Conservation (phyloP, 1,140 invertebrate genomes). For the Prorops nasuta region DNA sequence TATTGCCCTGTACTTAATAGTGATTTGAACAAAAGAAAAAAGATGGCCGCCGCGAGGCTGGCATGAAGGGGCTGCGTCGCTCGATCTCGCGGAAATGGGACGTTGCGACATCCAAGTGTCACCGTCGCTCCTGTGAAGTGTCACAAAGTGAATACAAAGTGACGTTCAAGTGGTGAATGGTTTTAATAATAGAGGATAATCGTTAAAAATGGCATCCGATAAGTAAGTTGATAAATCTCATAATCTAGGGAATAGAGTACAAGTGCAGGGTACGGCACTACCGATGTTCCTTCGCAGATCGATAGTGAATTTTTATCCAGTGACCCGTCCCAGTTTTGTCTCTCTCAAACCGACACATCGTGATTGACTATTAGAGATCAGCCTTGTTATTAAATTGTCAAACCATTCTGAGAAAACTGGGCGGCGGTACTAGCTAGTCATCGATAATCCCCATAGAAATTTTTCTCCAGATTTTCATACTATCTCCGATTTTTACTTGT, state of each 20-base stretch:
- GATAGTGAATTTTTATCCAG: slow-evolving; percentile 42
- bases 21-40: slow-evolving; percentile 16
- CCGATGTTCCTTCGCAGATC: slow-evolving; percentile 38
- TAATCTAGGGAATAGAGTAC: slow-evolving; percentile 20
- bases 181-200: neutral
- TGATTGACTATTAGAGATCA: no score
- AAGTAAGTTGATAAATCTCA: slow-evolving; percentile 21
- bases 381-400: no score
- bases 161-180: slow-evolving; percentile 21
- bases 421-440: no score
- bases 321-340: slow-evolving; percentile 34
- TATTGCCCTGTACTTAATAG: neutral
- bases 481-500: no score
- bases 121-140: slow-evolving; percentile 28
- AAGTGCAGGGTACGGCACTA: slow-evolving; percentile 18
- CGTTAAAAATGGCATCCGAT: slow-evolving; percentile 35
- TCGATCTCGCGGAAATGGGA: slow-evolving; percentile 36
- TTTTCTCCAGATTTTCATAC: no score
- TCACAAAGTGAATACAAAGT: slow-evolving; percentile 22
- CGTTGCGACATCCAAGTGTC: slow-evolving; percentile 35
- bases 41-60: slow-evolving; percentile 36
- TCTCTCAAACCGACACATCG: no score
- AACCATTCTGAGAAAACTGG: no score
- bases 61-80: slow-evolving; percentile 32
- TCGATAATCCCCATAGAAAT: no score